Evolutionary conservation across 2,888 invertebrate species (phyloP).

Genomic region (Linhomoeus sp.): DNA sequence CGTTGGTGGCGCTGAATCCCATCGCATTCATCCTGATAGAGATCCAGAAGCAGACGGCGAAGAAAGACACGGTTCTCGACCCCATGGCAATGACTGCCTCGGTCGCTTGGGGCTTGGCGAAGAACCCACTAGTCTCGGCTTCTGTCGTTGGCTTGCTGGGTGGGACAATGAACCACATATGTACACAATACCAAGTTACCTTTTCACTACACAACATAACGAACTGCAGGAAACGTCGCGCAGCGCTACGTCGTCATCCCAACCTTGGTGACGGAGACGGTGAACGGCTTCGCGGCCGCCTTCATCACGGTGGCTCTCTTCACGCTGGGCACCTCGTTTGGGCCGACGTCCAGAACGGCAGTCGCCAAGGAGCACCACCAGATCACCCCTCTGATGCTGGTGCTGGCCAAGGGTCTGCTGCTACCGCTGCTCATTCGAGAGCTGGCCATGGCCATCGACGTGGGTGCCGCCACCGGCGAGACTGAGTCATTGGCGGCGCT

Average conservation of each 20-base stretch:
- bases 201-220: no score
- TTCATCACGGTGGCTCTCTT: constrained; percentile 80
- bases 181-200: no score
- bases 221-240: background rate
- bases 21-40: constrained; percentile 74
- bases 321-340: constrained; percentile 69
- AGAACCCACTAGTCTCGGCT: constrained; percentile 78
- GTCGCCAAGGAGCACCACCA: constrained; percentile 54
- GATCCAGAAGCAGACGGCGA: constrained; percentile 48
- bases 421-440: constrained; percentile 68
- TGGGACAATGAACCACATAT: no score
- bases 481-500: constrained; percentile 66
- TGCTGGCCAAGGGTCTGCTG: constrained; percentile 57
- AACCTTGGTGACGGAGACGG: constrained; percentile 6
- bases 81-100: no score
- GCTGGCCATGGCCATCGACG: constrained; percentile 46
- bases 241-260: constrained; percentile 5
- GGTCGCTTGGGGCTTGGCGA: no score
- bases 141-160: constrained; percentile 70
- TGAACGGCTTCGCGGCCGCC: constrained; percentile 35
- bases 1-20: constrained; percentile 72
- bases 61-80: no score
- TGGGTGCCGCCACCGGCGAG: constrained; percentile 45
- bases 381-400: constrained; percentile 61
- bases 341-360: constrained; percentile 53